Conservation (phyloP, 2,797 vertebrate genomes). For the Hoplostethus mediterraneus region DNA sequence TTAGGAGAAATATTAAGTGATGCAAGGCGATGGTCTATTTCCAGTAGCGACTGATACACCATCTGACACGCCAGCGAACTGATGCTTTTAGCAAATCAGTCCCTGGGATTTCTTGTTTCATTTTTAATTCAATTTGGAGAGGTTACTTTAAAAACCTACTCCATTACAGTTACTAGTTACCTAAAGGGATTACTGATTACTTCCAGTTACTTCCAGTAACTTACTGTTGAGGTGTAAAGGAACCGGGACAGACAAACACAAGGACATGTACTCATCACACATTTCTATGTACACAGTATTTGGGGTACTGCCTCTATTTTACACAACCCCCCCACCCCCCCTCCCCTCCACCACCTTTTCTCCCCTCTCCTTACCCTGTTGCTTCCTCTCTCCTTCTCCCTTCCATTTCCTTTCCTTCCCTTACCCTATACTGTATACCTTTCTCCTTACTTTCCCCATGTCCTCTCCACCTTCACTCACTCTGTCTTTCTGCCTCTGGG, state of each 20-base stretch:
- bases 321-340: neutral
- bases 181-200: too few species aligned
- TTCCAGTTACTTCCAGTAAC: too few species aligned
- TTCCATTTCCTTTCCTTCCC: neutral
- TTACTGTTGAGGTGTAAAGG: too few species aligned
- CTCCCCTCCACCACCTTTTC: neutral
- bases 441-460: neutral
- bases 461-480: neutral
- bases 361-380: neutral
- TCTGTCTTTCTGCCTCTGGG: neutral
- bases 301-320: too few species aligned
- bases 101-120: conserved; percentile 1
- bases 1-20: conserved; percentile 16
- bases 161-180: too few species aligned
- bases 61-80: neutral
- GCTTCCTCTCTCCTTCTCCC: neutral
- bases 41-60: neutral
- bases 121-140: conserved; percentile 2
- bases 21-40: conserved; percentile 16
- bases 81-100: conserved; percentile 18
- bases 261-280: too few species aligned
- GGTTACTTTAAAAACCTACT: too few species aligned
- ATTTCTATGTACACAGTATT: too few species aligned
- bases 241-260: too few species aligned
- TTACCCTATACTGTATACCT: too few species aligned